phyloP scores from a whole-genome alignment of 2,113 vertebrate genomes.

The Leucosticte australis region DNA sequence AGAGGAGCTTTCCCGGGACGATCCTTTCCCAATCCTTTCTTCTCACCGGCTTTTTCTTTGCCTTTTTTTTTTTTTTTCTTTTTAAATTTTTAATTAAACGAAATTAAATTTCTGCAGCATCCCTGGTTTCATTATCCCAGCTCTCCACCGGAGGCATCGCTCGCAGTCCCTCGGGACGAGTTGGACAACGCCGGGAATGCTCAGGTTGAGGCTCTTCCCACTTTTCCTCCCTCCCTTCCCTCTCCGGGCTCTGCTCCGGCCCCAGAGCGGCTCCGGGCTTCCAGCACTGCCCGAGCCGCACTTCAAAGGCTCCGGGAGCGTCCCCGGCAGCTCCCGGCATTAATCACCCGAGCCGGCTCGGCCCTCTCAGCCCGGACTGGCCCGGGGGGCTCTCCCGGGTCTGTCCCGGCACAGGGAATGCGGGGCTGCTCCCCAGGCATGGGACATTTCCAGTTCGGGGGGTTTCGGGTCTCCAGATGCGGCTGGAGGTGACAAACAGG shows the following conservation, averaged over 20 bases:
- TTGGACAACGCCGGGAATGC: neutral
- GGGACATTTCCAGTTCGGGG: accelerated
- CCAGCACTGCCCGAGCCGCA: slow-evolving; percentile 23
- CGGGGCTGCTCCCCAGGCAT: accelerated
- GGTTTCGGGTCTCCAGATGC: neutral
- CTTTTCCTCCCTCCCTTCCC: neutral
- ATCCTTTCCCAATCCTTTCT: neutral
- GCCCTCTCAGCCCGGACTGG: neutral
- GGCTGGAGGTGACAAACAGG: neutral
- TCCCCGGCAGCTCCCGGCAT: slow-evolving; percentile 19
- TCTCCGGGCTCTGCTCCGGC: neutral
- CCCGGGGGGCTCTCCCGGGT: neutral
- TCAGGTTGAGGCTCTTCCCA: neutral
- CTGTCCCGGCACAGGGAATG: neutral
- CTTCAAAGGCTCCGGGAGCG: slow-evolving; percentile 44
- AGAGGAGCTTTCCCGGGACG: neutral
- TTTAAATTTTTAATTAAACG: neutral
- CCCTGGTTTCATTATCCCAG: neutral
- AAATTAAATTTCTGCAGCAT: slow-evolving; percentile 36
- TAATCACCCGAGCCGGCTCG: neutral
- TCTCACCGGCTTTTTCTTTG: neutral
- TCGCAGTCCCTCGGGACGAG: neutral
- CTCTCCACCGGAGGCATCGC: neutral
- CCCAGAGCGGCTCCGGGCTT: neutral
- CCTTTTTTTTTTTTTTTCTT: neutral